Evolutionary conservation across 2,888 invertebrate species (phyloP).

Genomic region (Dioctria rufipes): DNA sequence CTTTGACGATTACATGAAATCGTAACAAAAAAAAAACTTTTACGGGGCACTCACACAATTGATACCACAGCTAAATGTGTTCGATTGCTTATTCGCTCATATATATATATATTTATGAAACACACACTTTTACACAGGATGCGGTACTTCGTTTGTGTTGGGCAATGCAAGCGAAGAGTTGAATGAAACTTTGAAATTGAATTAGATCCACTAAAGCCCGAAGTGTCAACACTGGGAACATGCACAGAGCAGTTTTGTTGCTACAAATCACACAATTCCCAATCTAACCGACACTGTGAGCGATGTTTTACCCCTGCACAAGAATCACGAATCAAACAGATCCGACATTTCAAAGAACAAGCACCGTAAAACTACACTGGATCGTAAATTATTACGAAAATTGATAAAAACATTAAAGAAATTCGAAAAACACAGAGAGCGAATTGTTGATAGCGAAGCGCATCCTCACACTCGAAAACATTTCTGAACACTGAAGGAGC

Average conservation of each 20-base stretch:
- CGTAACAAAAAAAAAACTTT: constrained; percentile 3
- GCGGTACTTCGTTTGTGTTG: constrained; percentile 13
- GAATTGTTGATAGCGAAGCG: constrained; percentile 6
- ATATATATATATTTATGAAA: neutral
- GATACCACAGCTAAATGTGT: neutral
- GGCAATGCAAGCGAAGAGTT: constrained; percentile 47
- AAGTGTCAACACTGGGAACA: constrained; percentile 45
- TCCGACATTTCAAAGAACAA: neutral
- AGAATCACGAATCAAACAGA: neutral
- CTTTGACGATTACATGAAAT: too few species aligned
- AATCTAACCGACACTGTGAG: neutral
- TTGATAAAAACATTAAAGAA: neutral
- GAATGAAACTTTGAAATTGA: constrained; percentile 41
- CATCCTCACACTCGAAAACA: constrained; percentile 46
- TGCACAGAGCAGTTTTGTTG: too few species aligned
- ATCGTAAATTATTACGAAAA: neutral
- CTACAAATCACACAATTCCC: neutral
- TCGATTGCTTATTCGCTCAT: too few species aligned
- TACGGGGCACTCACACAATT: neutral
- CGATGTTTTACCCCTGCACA: constrained; percentile 4
- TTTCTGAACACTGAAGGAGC: constrained; percentile 38
- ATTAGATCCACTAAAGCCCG: constrained; percentile 1
- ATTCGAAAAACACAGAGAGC: constrained; percentile 32
- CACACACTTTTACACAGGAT: constrained; percentile 24
- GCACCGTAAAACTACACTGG: neutral